Conservation (phyloP, 1,140 invertebrate genomes). For the Doryteuthis pealeii region DNA sequence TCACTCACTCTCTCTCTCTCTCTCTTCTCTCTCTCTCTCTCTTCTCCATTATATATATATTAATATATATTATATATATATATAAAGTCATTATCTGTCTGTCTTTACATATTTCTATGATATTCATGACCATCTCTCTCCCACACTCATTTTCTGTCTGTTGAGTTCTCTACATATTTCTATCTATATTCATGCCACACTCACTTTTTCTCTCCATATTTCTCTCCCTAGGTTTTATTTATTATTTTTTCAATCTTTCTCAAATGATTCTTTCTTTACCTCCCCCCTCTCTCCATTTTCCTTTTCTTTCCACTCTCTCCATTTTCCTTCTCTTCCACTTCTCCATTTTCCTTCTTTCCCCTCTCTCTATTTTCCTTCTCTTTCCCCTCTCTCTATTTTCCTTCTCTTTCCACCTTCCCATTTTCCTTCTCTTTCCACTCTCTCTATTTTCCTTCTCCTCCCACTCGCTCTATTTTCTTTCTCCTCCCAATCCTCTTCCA, state of each 20-base stretch:
- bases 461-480: not conserved
- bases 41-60: no score
- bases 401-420: not conserved
- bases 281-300: not conserved
- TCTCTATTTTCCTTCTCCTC: not conserved
- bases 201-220: no score
- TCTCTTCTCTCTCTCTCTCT: no score
- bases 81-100: no score
- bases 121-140: no score
- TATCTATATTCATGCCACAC: no score
- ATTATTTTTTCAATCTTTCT: not conserved
- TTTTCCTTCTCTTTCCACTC: not conserved
- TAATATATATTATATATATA: no score
- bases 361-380: not conserved
- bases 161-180: no score
- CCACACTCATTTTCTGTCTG: no score
- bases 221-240: not conserved
- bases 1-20: no score
- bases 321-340: not conserved
- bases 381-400: not conserved
- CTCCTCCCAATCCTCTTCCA: no score
- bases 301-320: not conserved
- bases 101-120: no score
- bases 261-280: not conserved
- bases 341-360: not conserved